Conservation (phyloP, 2,797 vertebrate species). For the Urosaurus nigricauda region DNA sequence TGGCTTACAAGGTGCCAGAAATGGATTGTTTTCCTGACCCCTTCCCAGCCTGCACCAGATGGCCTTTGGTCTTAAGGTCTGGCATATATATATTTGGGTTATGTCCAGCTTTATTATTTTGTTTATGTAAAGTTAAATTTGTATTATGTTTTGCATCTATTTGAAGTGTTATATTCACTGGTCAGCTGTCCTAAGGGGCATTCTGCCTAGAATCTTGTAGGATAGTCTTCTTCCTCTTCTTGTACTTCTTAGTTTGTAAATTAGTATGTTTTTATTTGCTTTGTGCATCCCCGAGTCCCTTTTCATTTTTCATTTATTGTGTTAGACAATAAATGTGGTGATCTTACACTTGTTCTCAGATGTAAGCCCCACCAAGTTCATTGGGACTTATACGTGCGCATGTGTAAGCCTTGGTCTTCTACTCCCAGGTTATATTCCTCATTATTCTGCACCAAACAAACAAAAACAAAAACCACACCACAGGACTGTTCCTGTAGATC, state of each 20-base stretch:
- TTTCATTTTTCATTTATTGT: neutral
- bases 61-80: neutral
- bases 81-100: neutral
- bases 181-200: neutral
- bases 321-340: neutral
- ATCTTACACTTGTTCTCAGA: neutral
- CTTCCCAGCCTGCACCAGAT: neutral
- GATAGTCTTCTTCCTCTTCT: neutral
- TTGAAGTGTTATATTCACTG: neutral
- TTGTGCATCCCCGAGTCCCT: neutral
- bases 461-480: neutral
- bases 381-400: too few relatives aligned
- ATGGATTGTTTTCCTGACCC: neutral
- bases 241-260: neutral
- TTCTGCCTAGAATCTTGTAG: neutral
- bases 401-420: neutral
- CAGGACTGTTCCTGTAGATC: neutral
- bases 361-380: neutral
- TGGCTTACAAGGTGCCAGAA: neutral
- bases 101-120: neutral
- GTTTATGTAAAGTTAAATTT: neutral
- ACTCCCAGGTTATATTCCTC: neutral
- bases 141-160: neutral
- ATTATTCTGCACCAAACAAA: neutral
- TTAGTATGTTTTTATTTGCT: neutral